Evolutionary conservation across 2,797 vertebrate species (phyloP).

Genomic region (Hephaestus fuliginosus): DNA sequence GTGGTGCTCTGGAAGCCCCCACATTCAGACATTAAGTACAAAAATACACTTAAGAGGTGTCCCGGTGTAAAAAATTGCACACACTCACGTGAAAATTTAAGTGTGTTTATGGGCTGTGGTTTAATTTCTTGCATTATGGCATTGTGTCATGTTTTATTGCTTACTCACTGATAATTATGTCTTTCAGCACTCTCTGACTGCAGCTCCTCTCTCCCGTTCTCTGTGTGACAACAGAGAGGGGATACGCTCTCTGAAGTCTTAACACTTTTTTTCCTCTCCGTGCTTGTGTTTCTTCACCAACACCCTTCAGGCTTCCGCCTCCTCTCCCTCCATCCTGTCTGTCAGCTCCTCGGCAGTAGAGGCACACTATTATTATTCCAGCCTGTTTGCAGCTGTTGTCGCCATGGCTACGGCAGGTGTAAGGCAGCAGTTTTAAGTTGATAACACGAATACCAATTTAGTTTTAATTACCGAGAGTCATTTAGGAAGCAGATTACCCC

Average conservation of each 20-base stretch:
- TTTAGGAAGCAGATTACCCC: conserved; percentile 74
- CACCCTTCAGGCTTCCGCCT: conserved; percentile 49
- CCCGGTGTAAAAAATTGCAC: not conserved
- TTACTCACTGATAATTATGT: conserved; percentile 11
- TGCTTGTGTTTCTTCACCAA: conserved; percentile 32
- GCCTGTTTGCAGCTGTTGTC: conserved; percentile 63
- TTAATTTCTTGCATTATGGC: not conserved
- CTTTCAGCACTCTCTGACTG: conserved; percentile 13
- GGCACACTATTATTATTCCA: conserved; percentile 65
- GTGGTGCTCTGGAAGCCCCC: not conserved
- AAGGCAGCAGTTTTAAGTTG: conserved; percentile 72
- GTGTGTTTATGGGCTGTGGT: not conserved
- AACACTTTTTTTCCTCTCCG: conserved; percentile 15
- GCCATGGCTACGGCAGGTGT: conserved; percentile 78
- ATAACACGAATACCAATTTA: conserved; percentile 77
- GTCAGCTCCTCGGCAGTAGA: conserved; percentile 41
- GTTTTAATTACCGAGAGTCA: conserved; percentile 77
- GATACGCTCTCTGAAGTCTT: conserved; percentile 32
- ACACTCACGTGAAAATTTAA: not conserved
- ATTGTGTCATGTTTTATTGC: conserved; percentile 13
- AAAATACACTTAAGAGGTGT: too few relatives aligned
- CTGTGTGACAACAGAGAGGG: conserved; percentile 10
- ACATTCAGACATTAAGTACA: not conserved
- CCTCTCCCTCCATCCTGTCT: conserved; percentile 50
- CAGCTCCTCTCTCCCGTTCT: conserved; percentile 22